These are phyloP conservation scores for Morpho deidamia DNA, from an alignment of 2,888 invertebrate species.

Conservation along the genomic window DNA sequence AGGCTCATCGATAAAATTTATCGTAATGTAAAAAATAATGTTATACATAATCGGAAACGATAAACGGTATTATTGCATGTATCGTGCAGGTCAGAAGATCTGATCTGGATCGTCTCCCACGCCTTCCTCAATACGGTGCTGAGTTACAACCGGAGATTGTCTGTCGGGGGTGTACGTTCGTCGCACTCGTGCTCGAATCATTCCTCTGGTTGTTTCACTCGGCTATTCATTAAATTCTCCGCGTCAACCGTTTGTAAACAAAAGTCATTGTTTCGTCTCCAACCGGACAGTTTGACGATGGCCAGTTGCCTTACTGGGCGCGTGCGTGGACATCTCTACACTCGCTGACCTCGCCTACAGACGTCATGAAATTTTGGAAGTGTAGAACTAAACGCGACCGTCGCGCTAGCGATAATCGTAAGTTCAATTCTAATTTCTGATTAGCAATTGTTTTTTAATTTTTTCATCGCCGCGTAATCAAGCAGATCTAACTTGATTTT, in stretches of 20 bases:
- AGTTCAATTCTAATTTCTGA: slow-evolving; percentile 9
- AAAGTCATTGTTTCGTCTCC: slow-evolving; percentile 72
- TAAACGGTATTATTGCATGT: background rate
- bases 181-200: slow-evolving; percentile 56
- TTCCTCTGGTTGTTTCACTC: slow-evolving; percentile 55
- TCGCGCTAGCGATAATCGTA: slow-evolving; percentile 27
- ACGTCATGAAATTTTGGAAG: slow-evolving; percentile 70
- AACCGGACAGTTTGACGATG: slow-evolving; percentile 64
- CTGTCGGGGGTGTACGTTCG: slow-evolving; percentile 53
- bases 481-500: no score
- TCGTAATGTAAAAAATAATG: background rate
- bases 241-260: slow-evolving; percentile 71
- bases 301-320: slow-evolving; percentile 57
- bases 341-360: slow-evolving; percentile 34
- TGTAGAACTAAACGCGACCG: slow-evolving; percentile 54
- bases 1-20: no score
- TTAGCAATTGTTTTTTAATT: background rate
- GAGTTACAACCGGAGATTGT: slow-evolving; percentile 45
- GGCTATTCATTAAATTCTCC: slow-evolving; percentile 64
- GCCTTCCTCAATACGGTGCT: slow-evolving; percentile 49
- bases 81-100: slow-evolving; percentile 21
- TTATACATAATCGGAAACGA: background rate
- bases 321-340: slow-evolving; percentile 44
- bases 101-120: slow-evolving; percentile 56
- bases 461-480: no score